Percentiles rank a stretch among this genome's conserved stretches.
phyloP scores from a whole-genome alignment of 2,888 invertebrate genomes.

The Drosophila mettleri region DNA sequence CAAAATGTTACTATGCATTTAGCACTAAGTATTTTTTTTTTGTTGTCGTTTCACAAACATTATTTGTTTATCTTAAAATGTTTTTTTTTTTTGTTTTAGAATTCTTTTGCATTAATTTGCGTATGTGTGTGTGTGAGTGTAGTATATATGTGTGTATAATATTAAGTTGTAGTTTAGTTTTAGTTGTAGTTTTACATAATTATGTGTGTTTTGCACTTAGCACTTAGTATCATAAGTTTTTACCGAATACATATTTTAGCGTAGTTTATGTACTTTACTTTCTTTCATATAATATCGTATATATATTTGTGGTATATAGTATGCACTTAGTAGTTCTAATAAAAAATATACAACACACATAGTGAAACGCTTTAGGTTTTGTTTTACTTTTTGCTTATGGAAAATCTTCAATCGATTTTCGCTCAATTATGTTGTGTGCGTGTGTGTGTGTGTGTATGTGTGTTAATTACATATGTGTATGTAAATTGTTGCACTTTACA shows the following conservation, averaged over 20 bases:
- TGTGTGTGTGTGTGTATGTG: conserved; percentile 31
- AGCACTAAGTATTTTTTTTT: conserved; percentile 45
- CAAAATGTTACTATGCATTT: conserved; percentile 60
- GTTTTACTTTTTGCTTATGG: conserved; percentile 3
- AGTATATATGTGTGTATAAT: not conserved
- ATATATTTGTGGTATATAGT: conserved; percentile 16
- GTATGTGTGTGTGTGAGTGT: conserved; percentile 20
- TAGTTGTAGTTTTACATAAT: conserved; percentile 31
- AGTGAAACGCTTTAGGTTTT: conserved; percentile 69
- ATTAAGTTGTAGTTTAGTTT: conserved; percentile 32
- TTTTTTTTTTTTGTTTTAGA: conserved; percentile 12
- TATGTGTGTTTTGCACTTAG: conserved; percentile 26
- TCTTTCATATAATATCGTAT: conserved; percentile 1
- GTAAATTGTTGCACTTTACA: conserved; percentile 50
- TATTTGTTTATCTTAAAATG: conserved; percentile 23
- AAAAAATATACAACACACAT: conserved; percentile 72
- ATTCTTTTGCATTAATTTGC: conserved; percentile 33
- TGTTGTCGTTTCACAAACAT: conserved; percentile 29
- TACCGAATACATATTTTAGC: conserved; percentile 14
- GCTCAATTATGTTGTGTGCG: conserved; percentile 10
- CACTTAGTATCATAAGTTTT: conserved; percentile 12
- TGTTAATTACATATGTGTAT: conserved; percentile 38
- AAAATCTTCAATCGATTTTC: conserved; percentile 33
- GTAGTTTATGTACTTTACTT: conserved; percentile 23
- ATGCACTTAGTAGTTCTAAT: conserved; percentile 52